A percentile compares a stretch with the other conserved stretches of the same genome.
Conservation (phyloP, 2,113 vertebrate genomes). For the Rhinolophus ferrumequinum region DNA sequence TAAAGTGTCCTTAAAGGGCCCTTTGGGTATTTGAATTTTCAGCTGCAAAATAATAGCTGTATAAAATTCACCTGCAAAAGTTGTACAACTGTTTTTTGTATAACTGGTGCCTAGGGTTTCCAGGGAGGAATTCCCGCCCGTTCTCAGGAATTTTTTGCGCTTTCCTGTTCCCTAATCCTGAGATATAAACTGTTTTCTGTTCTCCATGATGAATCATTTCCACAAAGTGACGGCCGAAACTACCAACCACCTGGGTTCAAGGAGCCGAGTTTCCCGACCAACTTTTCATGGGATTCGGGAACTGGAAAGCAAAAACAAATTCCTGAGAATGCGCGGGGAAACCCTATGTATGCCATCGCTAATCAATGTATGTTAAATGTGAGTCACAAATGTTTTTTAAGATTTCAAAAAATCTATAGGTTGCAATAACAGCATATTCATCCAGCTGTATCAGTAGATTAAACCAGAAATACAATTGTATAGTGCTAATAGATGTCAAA, state of each 20-base stretch:
- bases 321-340: no score
- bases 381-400: constrained; percentile 16
- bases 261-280: no score
- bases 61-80: constrained; percentile 8
- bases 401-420: neutral
- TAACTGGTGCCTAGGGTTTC: neutral
- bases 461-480: neutral
- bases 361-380: constrained; percentile 16
- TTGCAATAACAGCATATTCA: constrained; percentile 6
- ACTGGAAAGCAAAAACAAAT: no score
- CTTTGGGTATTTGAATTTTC: neutral
- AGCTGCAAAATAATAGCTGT: neutral
- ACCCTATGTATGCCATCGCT: neutral
- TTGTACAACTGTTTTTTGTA: neutral
- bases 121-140: no score
- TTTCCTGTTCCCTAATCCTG: no score
- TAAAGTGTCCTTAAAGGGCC: neutral
- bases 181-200: no score
- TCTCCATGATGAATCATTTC: no score
- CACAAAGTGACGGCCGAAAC: no score
- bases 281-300: no score
- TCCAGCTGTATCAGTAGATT: neutral
- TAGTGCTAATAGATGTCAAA: neutral
- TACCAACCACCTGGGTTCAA: no score
- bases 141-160: no score